These are phyloP conservation scores for Cacatua alba DNA, from an alignment of 2,113 vertebrate species.

Conservation along the genomic window DNA sequence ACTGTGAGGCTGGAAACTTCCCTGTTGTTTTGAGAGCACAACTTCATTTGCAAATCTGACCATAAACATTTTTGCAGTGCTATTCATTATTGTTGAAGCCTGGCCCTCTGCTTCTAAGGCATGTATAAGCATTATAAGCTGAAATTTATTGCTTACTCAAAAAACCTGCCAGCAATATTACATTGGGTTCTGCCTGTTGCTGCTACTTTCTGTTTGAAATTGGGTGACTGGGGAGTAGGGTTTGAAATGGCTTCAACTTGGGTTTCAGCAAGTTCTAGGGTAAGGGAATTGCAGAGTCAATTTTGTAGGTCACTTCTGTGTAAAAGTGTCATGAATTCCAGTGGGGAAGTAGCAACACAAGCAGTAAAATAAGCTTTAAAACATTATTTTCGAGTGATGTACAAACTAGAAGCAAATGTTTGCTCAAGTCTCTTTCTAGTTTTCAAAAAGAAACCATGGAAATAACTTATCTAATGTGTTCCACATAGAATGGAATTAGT, in stretches of 20 bases:
- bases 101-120: background rate
- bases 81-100: background rate
- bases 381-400: background rate
- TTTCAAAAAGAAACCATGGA: background rate
- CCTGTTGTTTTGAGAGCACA: background rate
- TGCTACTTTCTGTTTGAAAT: background rate
- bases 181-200: background rate
- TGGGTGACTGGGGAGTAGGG: background rate
- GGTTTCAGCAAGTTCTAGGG: background rate
- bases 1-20: background rate
- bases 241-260: background rate
- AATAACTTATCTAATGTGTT: background rate
- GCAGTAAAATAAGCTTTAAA: background rate
- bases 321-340: background rate
- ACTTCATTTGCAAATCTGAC: background rate
- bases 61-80: background rate
- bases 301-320: background rate
- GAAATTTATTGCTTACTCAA: background rate
- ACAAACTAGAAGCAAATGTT: background rate
- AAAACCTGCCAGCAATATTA: background rate
- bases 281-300: background rate
- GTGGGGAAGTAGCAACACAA: background rate
- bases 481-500: background rate
- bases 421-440: background rate
- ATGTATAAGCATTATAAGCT: background rate